Evolutionary conservation across 92 coral and sea anemone genomes (phyloP), one percentile per base, ranked within the genome.

Genomic region (Chrysogorgia sp.): DNA sequence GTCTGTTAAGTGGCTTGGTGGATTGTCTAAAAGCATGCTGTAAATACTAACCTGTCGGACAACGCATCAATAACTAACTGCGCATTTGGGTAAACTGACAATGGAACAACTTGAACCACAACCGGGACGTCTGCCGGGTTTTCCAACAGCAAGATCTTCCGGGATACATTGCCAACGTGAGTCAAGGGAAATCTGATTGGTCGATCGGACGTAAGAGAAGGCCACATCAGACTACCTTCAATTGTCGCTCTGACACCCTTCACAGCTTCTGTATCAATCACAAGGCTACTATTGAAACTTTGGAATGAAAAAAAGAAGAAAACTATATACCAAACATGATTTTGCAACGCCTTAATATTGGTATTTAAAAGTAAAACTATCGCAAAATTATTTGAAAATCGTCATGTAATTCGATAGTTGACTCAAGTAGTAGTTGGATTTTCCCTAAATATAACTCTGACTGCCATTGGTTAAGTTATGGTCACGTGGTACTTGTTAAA

Each of bases 131-230:
- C 96, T 19, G 97, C 93, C 20, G 98, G 97, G 48, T 94, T 94
- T 58, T 91, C 97, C 58, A 94, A 77, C 22, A 58, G 40, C 79
- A 94, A 85, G 56, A 89, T 75, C 86, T 89, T 91, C 52, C 76
- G 53, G 35, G 98, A 94, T 80, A 71, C 75, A 52, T 94, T 94
- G 6, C 98, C 98, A 60, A 94, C 80, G 32, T 94, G 98, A 3
- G 98, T 94, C 1, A 94, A 85, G 15, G 98, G 98, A 67, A 94
- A 94, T 76, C 90, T 89, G 83, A 94, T 83, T 10, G 98, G 98
- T 80, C 92, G 90, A 67, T 87, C 98, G 14, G 96, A 90, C 17
- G 97, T 86, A 77, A 94, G 60, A 0, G 97, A 89, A 0, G 98
- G 98, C 98, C 98, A 94, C 22, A 87, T 84, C 48, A 94, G 84